A percentile compares a stretch with the other conserved stretches of the same genome.
phyloP scores from a whole-genome alignment of 2,888 invertebrate species.

The Pseudanteris insignis region DNA sequence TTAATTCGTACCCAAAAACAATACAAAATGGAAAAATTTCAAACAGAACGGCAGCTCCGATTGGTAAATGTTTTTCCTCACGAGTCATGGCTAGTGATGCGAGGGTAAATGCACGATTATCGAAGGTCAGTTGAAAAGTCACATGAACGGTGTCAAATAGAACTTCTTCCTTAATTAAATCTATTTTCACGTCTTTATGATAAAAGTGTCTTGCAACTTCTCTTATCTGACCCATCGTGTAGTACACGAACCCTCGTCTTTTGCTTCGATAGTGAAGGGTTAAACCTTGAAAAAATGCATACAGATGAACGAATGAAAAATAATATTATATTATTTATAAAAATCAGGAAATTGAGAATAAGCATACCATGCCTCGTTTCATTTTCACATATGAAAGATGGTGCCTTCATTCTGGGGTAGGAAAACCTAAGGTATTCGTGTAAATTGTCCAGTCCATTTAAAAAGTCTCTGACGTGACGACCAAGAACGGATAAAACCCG shows the following conservation, averaged over 20 bases:
- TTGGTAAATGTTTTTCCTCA: conserved; percentile 88
- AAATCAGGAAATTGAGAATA: not conserved
- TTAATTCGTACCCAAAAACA: conserved; percentile 83
- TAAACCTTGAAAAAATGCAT: conserved; percentile 71
- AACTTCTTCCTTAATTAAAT: conserved; percentile 85
- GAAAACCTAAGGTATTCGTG: conserved; percentile 98
- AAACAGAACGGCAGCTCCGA: conserved; percentile 88
- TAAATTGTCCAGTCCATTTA: conserved; percentile 94
- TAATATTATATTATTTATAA: too few species aligned
- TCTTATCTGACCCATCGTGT: conserved; percentile 95
- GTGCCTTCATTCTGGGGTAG: conserved; percentile 90
- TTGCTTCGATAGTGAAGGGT: conserved; percentile 94
- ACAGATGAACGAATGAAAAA: too few species aligned
- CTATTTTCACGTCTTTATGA: conserved; percentile 93
- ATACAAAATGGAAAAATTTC: conserved; percentile 98
- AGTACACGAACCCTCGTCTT: conserved; percentile 92
- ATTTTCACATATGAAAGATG: conserved; percentile 96
- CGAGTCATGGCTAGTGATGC: conserved; percentile 86
- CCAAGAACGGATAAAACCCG: conserved; percentile 89
- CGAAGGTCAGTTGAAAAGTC: conserved; percentile 92
- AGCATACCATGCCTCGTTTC: conserved; percentile 73
- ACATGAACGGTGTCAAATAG: conserved; percentile 92
- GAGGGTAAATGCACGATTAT: conserved; percentile 89
- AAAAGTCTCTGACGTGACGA: conserved; percentile 92
- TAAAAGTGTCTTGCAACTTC: conserved; percentile 94